phyloP scores from a whole-genome alignment of 2,797 vertebrate species.

The Buphagus erythrorhynchus region DNA sequence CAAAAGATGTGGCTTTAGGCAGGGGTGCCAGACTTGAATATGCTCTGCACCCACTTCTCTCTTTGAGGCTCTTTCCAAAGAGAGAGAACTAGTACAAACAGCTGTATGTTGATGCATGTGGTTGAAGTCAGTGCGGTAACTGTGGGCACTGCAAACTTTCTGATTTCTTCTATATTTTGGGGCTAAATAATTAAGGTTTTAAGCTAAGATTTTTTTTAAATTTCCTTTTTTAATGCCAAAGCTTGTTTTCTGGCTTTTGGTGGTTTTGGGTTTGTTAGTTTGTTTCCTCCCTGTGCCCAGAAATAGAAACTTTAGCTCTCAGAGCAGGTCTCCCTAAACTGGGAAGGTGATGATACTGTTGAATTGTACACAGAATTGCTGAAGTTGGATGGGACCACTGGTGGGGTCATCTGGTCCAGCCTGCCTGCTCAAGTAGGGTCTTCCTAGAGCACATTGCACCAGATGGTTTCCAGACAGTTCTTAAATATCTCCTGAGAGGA shows the following conservation, averaged over 20 bases:
- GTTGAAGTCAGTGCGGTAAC: background rate
- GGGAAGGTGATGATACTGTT: background rate
- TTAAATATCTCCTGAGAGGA: background rate
- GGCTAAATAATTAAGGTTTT: background rate
- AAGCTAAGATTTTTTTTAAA: background rate
- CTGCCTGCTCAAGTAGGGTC: background rate
- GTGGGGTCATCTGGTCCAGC: background rate
- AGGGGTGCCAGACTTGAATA: background rate
- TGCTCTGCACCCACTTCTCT: background rate
- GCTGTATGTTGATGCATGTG: background rate
- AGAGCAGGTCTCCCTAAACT: background rate
- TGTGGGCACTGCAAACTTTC: background rate
- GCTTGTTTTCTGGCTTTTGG: background rate
- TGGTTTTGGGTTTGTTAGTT: background rate
- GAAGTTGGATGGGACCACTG: background rate
- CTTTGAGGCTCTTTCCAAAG: background rate
- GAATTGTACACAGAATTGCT: background rate
- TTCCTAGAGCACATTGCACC: background rate
- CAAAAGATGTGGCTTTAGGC: background rate
- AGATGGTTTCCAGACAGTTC: background rate
- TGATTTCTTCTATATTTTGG: background rate
- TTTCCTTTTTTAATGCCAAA: background rate
- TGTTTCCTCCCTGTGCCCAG: background rate
- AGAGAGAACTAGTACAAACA: background rate
- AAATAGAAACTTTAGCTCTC: background rate